Conservation (phyloP, 1,140 invertebrate species). For the Diprion similis region DNA sequence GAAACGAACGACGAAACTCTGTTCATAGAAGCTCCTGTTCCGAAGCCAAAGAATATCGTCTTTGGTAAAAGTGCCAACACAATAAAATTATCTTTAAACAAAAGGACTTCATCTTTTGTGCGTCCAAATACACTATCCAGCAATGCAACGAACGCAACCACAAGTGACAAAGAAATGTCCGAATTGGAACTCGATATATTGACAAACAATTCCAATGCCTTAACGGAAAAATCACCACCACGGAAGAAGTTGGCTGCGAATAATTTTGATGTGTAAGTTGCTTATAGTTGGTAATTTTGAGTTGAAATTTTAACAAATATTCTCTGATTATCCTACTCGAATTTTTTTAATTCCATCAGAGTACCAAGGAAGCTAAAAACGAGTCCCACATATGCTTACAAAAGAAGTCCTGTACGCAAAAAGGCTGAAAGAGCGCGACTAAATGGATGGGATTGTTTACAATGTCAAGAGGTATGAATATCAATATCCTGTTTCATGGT, state of each 20-base stretch:
- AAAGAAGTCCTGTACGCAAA: conserved; percentile 46
- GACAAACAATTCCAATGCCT: background rate
- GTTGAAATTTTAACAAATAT: conserved; percentile 2
- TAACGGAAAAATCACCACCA: conserved; percentile 21
- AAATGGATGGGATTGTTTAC: conserved; percentile 51
- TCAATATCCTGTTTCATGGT: too few relatives aligned
- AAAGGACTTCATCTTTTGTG: background rate
- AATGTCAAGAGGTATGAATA: conserved; percentile 52
- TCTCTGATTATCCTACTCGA: background rate
- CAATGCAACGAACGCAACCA: too few relatives aligned
- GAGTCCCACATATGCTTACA: conserved; percentile 38
- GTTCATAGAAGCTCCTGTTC: background rate
- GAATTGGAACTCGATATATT: background rate
- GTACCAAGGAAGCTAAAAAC: conserved; percentile 26
- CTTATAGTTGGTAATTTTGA: background rate
- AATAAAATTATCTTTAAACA: background rate
- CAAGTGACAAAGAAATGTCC: background rate
- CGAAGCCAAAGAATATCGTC: background rate
- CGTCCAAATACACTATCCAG: too few relatives aligned
- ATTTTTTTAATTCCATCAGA: conserved; percentile 31
- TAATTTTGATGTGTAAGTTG: conserved; percentile 39
- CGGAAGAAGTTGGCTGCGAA: conserved; percentile 29
- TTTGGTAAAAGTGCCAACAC: too few relatives aligned
- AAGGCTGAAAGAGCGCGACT: conserved; percentile 52
- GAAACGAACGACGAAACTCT: background rate